A percentile compares a stretch with the other conserved stretches of the same genome.
Conservation (phyloP, 2,888 invertebrate genomes). For the Stenichneumon culpator region DNA sequence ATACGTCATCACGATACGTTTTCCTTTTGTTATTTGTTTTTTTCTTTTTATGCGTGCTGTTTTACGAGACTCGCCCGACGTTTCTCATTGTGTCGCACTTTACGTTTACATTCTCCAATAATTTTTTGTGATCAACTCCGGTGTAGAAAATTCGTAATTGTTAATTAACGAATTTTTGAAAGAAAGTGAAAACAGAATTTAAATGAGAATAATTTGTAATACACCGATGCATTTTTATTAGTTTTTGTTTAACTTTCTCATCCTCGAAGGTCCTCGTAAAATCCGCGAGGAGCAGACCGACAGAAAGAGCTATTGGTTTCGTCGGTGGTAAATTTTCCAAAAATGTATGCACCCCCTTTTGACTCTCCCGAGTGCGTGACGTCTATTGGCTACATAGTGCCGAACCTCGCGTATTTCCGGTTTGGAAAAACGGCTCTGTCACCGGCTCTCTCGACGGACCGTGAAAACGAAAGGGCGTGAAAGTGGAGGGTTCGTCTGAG, state of each 20-base stretch:
- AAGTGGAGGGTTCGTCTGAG: neutral
- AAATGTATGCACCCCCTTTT: conserved; percentile 20
- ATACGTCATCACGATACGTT: too few relatives aligned
- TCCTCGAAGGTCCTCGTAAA: too few relatives aligned
- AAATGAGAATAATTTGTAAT: conserved; percentile 68
- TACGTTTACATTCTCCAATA: too few relatives aligned
- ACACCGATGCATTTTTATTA: neutral
- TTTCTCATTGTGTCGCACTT: too few relatives aligned
- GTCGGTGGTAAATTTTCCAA: neutral
- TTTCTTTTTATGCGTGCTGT: too few relatives aligned
- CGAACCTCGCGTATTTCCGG: neutral
- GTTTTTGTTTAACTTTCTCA: neutral
- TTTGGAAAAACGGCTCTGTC: neutral
- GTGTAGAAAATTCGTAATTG: too few relatives aligned
- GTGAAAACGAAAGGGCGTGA: neutral
- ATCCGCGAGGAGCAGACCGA: conserved; percentile 6
- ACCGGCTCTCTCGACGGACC: neutral
- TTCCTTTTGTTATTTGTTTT: too few relatives aligned
- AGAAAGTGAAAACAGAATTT: neutral
- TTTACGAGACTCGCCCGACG: too few relatives aligned
- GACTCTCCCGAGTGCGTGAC: neutral
- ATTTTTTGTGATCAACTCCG: too few relatives aligned
- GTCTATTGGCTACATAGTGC: neutral
- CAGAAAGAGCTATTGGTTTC: neutral
- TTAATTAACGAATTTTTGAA: too few relatives aligned